Percentiles rank a stretch among this genome's conserved stretches.
phyloP scores from a whole-genome alignment of 2,113 vertebrate genomes.

The Neoarius graeffei region DNA sequence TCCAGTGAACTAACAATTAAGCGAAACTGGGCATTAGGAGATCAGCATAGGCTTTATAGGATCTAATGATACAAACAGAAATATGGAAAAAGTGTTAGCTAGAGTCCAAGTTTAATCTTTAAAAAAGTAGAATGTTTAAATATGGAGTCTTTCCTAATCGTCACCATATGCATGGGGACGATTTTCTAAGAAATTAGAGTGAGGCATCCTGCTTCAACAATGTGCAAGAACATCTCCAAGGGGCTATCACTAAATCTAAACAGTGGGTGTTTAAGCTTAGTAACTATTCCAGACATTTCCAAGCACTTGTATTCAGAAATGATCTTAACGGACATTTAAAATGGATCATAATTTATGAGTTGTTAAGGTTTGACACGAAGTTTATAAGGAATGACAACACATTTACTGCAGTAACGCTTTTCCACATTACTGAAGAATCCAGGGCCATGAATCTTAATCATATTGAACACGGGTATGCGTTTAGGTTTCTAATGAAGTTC shows the following conservation, averaged over 20 bases:
- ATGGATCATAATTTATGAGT: not conserved
- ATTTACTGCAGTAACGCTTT: not conserved
- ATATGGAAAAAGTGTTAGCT: not conserved
- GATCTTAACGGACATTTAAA: not conserved
- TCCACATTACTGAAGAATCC: not conserved
- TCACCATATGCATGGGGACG: not conserved
- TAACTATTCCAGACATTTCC: constrained; percentile 12
- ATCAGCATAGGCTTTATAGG: not conserved
- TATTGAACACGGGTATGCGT: not conserved
- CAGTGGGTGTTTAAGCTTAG: constrained; percentile 7
- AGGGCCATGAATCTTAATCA: not conserved
- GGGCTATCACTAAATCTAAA: constrained; percentile 5
- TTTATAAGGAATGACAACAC: not conserved
- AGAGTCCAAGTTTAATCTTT: not conserved
- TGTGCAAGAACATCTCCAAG: constrained; percentile 22
- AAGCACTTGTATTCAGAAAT: not conserved
- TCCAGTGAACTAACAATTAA: not conserved
- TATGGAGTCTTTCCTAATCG: constrained; percentile 11
- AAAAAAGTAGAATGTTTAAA: not conserved
- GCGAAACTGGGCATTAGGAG: not conserved
- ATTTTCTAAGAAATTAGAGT: constrained; percentile 3
- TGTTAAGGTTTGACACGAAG: not conserved
- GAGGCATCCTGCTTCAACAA: not conserved
- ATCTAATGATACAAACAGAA: not conserved
- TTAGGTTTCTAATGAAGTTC: not conserved